These are phyloP conservation scores for Turritopsis dohrnii DNA, from an alignment of 30 jellyfish, hydroid and myxozoan genomes.

Conservation along the genomic window DNA sequence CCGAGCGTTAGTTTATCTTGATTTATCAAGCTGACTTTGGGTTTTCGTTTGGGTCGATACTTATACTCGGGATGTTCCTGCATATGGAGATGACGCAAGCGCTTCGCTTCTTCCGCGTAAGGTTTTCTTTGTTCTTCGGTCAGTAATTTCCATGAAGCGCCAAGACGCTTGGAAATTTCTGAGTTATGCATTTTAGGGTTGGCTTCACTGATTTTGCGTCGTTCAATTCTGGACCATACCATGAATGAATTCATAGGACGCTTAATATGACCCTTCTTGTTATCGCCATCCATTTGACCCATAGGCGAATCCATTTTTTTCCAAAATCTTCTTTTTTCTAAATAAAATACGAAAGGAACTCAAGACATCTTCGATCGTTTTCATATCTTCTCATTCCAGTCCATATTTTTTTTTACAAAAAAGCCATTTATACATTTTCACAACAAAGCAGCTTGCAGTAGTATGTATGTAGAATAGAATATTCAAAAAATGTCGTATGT, in stretches of 20 bases:
- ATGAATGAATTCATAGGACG: constrained; percentile 99
- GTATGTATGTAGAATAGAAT: background rate
- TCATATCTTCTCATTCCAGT: background rate
- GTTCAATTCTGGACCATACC: constrained; percentile 95
- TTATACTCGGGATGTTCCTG: constrained; percentile 88
- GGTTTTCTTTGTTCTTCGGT: constrained; percentile 82
- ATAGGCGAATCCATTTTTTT: background rate
- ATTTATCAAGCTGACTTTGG: constrained; percentile 31
- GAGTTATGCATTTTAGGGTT: constrained; percentile 96
- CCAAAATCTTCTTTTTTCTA: background rate
- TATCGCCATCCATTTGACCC: background rate
- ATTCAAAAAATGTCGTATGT: background rate
- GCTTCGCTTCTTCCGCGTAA: constrained; percentile 86
- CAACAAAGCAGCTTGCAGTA: constrained; percentile 1
- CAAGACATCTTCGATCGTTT: background rate
- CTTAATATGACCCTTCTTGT: constrained; percentile 37
- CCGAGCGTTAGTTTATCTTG: constrained; percentile 16
- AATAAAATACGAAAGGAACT: background rate
- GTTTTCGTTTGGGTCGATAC: constrained; percentile 80
- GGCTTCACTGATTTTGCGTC: constrained; percentile 78
- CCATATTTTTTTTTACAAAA: background rate
- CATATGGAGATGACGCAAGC: constrained; percentile 92
- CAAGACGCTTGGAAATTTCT: constrained; percentile 91
- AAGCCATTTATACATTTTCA: background rate
- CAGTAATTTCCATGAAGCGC: constrained; percentile 86